Base-by-base conservation (phyloP, 2,888 invertebrate species). In the Phengaris alcon region DNA sequence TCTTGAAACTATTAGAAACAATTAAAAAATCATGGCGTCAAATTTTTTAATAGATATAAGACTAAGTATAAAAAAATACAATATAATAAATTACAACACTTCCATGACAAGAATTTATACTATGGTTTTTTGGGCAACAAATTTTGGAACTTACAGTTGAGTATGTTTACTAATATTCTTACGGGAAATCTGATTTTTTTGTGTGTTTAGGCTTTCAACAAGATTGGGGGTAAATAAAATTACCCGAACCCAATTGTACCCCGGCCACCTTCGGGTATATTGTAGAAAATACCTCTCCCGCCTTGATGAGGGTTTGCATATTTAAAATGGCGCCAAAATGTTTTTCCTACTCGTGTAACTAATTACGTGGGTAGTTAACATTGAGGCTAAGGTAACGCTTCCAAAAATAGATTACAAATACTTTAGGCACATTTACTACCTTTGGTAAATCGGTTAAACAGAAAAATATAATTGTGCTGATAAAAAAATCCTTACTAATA, bases 251-350 rank as follows among this genome's bases (percentile, higher is more conserved):
- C 51, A 48, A 70, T 22, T 22, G 22, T 15, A 72, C 54, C 54
- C 54, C 12, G 54, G 72, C 54, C 35, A 52, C 72, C 22, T 35
- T 72, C 3, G 72, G 52, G 72, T 52, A 72, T 54, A 72, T 72
- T 52, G 70, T 72, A 44, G 13, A 54, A 72, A 72, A 54, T 72
- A 22, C 52, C 52, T 12, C 54, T 54, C 52, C 6, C 52, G 72
- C 72, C 35, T 35, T 72, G 72, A 72, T 72, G 72, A 72, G 72
- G 72, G 72, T 72, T 22, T 72, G 72, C 22, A 72, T 72, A 72
- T 72, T 72, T 72, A 54, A 72, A 52, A 22, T 12, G 72, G 51
- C 64, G 64, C 35, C 64, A 44, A 64, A 64, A 64, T 59, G 22
- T 64, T 64, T 64, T 64, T 64, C 10, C 70, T 70, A 51, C 70